Evolutionary conservation across 2,113 vertebrate genomes (phyloP), one percentile per base, ranked within the genome.

Genomic region (Aptenodytes patagonicus): DNA sequence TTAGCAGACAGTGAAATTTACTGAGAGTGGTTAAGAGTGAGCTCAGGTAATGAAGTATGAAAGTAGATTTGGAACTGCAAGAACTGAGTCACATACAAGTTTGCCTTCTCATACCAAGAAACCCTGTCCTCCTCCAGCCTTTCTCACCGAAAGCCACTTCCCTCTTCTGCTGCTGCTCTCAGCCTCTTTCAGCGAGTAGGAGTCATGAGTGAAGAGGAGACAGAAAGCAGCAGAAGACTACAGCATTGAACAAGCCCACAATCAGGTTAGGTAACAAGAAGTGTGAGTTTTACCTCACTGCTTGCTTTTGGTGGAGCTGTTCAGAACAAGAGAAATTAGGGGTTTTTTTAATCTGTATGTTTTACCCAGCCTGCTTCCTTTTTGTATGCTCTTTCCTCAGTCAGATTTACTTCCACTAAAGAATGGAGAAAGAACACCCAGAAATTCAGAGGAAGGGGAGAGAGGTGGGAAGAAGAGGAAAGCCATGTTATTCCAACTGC

Each of bases 141-240:
- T 87, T 84, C 90, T 93, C 92, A 95, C 72, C 6, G 1, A 95
- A 92, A 96, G 80, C 97, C 95, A 95, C 94, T 95, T 93, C 94
- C 94, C 95, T 83, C 76, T 60, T 12, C 52, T 75, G 76, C 88
- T 90, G 85, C 85, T 57, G 80, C 86, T 78, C 86, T 87, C 64
- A 60, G 79, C 54, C 46, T 83, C 92, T 15, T 15, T n/a, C 42
- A 51, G 79, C 0, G 1, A 66, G 85, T 16, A 72, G 68, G 62
- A 90, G 75, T 29, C 82, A 9, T 13, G 38, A 47, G 57, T 7
- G 60, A 58, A 38, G 47, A 94, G 62, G 55, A 82, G 76, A 64
- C 0, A 2, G 0, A 86, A 64, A 57, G 42, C 69, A 73, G 79
- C 80, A 70, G 76, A 44, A 83, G 71, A 47, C 62, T 4, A 7